Conservation (phyloP, 1,140 invertebrate genomes). For the Pogonomyrmex barbatus region DNA sequence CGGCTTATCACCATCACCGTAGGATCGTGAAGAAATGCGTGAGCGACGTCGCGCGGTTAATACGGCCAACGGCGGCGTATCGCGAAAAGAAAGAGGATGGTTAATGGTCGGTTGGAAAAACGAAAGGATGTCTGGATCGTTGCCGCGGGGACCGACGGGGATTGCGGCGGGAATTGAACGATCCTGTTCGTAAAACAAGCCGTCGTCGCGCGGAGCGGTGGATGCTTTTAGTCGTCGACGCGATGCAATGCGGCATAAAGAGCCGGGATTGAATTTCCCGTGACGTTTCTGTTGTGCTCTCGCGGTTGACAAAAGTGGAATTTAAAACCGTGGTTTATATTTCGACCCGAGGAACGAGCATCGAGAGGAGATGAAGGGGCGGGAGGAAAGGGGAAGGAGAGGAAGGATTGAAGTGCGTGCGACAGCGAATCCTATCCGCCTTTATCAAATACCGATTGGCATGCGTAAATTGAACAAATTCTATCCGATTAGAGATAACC, state of each 20-base stretch:
- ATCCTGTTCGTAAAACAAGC: constrained; percentile 71
- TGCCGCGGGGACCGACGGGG: background rate
- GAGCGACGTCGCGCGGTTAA: constrained; percentile 10
- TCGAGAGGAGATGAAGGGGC: no score
- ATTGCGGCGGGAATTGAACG: background rate
- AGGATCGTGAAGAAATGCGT: constrained; percentile 26
- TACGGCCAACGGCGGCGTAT: background rate
- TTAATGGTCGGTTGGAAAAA: constrained; percentile 57
- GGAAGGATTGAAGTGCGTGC: background rate
- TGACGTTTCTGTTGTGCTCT: constrained; percentile 43
- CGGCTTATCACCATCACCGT: background rate
- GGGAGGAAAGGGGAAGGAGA: no score
- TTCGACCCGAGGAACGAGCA: background rate
- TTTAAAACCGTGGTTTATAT: constrained; percentile 65
- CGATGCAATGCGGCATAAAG: constrained; percentile 66
- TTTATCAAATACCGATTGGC: background rate
- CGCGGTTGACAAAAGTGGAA: constrained; percentile 66
- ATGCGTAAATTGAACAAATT: constrained; percentile 9
- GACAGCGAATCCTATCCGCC: background rate
- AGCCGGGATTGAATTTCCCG: constrained; percentile 71
- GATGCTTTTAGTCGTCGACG: constrained; percentile 70
- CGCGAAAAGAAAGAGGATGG: background rate
- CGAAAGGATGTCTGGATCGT: constrained; percentile 17
- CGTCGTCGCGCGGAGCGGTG: constrained; percentile 58
- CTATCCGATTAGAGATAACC: constrained; percentile 6